Evolutionary conservation across 2,797 vertebrate species (phyloP).

Genomic region (Telmatherina bonti): DNA sequence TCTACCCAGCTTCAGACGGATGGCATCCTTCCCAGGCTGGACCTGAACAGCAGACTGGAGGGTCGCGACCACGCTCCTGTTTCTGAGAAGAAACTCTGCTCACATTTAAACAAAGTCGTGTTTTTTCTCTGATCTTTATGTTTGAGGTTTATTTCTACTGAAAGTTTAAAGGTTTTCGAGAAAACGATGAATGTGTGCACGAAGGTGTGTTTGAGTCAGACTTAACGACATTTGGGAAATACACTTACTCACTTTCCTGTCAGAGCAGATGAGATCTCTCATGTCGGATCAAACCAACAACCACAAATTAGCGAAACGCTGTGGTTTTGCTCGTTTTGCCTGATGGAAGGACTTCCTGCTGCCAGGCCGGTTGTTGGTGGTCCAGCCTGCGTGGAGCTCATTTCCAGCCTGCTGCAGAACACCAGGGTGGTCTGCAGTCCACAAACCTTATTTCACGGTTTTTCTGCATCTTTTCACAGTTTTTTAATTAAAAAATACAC

Average conservation of each 20-base stretch:
- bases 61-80: not conserved
- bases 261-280: not conserved
- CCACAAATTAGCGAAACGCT: not conserved
- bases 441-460: too few species aligned
- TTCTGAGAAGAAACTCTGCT: not conserved
- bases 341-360: not conserved
- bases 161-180: too few species aligned
- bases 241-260: not conserved
- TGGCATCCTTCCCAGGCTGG: not conserved
- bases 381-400: too few species aligned
- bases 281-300: not conserved
- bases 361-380: not conserved
- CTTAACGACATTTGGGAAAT: conserved; percentile 1
- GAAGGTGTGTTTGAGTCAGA: not conserved
- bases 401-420: too few species aligned
- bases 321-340: not conserved
- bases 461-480: too few species aligned
- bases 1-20: not conserved
- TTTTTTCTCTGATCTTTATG: too few species aligned
- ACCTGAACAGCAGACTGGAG: not conserved
- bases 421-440: too few species aligned
- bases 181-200: too few species aligned
- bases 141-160: too few species aligned
- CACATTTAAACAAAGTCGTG: too few species aligned
- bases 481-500: too few species aligned